These are phyloP conservation scores for Gonocerus acuteangulatus DNA, from an alignment of 2,888 invertebrate species.

Conservation along the genomic window DNA sequence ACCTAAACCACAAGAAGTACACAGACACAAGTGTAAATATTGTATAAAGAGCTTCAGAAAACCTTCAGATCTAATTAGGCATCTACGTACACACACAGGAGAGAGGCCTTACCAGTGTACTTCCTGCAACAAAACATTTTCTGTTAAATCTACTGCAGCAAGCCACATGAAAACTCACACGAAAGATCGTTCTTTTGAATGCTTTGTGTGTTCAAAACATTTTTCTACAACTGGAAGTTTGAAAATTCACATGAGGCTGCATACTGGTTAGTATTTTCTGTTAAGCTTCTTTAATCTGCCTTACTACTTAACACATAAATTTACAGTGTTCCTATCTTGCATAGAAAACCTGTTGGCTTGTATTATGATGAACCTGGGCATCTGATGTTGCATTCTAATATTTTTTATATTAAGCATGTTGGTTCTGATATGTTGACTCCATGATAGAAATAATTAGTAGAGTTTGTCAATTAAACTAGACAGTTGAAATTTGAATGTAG, in stretches of 20 bases:
- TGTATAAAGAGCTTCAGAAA: slow-evolving; percentile 62
- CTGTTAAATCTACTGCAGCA: slow-evolving; percentile 58
- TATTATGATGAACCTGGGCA: too few relatives aligned
- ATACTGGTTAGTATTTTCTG: slow-evolving; percentile 47
- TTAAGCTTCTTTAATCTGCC: not conserved
- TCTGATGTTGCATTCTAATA: too few relatives aligned
- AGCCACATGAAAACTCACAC: slow-evolving; percentile 55
- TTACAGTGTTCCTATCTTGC: too few relatives aligned
- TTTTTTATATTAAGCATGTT: too few relatives aligned
- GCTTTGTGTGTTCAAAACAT: slow-evolving; percentile 54
- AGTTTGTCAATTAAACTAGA: too few relatives aligned
- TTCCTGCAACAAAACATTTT: slow-evolving; percentile 51
- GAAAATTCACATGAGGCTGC: slow-evolving; percentile 59
- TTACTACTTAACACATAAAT: too few relatives aligned
- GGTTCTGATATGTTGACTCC: too few relatives aligned
- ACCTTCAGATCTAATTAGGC: slow-evolving; percentile 53
- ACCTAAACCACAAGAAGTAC: slow-evolving; percentile 25
- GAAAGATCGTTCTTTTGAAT: slow-evolving; percentile 51
- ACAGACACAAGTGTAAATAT: slow-evolving; percentile 49
- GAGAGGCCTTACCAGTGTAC: slow-evolving; percentile 57
- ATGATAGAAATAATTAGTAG: too few relatives aligned
- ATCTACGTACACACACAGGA: slow-evolving; percentile 52
- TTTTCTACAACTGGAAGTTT: slow-evolving; percentile 60
- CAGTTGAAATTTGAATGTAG: too few relatives aligned
- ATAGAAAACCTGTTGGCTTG: too few relatives aligned